Percentiles rank a stretch among this genome's conserved stretches.
These are phyloP conservation scores for Acanthosepion lycidas DNA, from an alignment of 2,888 invertebrate genomes.

Conservation along the genomic window DNA sequence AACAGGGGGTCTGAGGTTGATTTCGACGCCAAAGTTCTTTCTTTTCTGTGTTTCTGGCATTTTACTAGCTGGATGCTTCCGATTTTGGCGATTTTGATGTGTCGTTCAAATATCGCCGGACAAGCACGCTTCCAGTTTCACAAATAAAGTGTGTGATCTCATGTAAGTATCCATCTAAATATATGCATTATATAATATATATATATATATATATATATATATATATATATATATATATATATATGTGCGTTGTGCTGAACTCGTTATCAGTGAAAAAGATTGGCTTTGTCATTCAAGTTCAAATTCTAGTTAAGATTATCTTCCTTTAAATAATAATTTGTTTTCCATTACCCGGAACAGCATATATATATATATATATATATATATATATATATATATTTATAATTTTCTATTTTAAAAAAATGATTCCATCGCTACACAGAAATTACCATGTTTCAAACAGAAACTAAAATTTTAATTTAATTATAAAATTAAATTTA, in stretches of 20 bases:
- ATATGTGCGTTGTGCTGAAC: background rate
- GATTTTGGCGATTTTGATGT: background rate
- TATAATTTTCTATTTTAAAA: too few relatives aligned
- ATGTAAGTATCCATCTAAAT: background rate
- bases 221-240: background rate
- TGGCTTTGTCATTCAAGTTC: too few relatives aligned
- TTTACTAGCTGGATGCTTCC: slow-evolving; percentile 20
- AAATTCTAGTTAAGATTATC: too few relatives aligned
- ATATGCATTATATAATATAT: background rate
- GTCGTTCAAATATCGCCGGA: background rate
- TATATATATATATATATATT: too few relatives aligned
- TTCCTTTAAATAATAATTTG: too few relatives aligned
- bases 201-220: background rate
- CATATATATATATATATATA: too few relatives aligned
- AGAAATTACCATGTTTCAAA: too few relatives aligned
- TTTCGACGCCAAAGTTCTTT: background rate
- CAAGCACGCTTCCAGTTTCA: background rate
- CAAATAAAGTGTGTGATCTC: background rate
- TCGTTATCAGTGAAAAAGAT: too few relatives aligned
- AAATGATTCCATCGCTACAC: too few relatives aligned
- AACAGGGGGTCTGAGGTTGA: background rate
- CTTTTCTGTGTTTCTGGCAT: slow-evolving; percentile 18
- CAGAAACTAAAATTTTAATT: too few relatives aligned
- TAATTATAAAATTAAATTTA: too few relatives aligned
- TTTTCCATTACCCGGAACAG: too few relatives aligned